Percentiles rank a stretch among this genome's conserved stretches.
Evolutionary conservation across 2,888 invertebrate genomes (phyloP).

Genomic region (Julus scandinavius): DNA sequence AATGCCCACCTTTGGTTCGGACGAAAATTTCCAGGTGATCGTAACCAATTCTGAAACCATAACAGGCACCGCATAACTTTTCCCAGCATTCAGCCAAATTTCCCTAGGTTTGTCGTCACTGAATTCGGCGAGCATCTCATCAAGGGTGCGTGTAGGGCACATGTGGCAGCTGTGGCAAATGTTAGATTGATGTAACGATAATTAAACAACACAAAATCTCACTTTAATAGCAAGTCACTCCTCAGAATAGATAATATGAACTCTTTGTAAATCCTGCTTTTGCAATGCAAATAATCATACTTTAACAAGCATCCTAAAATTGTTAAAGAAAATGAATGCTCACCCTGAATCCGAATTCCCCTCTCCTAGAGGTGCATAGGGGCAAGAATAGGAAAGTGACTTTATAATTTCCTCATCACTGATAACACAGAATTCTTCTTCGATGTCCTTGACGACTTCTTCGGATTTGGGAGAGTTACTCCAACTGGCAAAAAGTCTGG

Average conservation of each 20-base stretch:
- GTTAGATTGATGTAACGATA: neutral
- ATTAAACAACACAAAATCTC: neutral
- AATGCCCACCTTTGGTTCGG: constrained; percentile 64
- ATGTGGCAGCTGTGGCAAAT: neutral
- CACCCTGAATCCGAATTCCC: constrained; percentile 35
- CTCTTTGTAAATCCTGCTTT: no score
- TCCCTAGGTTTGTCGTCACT: constrained; percentile 54
- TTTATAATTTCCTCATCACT: constrained; percentile 64
- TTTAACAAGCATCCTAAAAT: no score
- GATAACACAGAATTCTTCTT: constrained; percentile 64
- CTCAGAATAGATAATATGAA: neutral
- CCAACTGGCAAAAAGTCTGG: constrained; percentile 36
- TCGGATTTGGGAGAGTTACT: constrained; percentile 52
- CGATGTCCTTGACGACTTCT: constrained; percentile 54
- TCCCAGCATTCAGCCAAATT: constrained; percentile 64
- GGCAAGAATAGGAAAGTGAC: constrained; percentile 61
- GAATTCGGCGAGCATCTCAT: constrained; percentile 47
- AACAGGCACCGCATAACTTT: constrained; percentile 64
- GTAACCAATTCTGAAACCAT: constrained; percentile 61
- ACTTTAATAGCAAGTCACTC: neutral
- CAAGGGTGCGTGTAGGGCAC: constrained; percentile 18
- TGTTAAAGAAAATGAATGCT: no score
- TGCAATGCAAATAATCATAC: neutral
- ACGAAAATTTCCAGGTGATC: constrained; percentile 65
- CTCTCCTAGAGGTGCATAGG: constrained; percentile 57